A percentile compares a stretch with the other conserved stretches of the same genome.
phyloP scores from a whole-genome alignment of 2,797 vertebrate species.

The Platalea minor region DNA sequence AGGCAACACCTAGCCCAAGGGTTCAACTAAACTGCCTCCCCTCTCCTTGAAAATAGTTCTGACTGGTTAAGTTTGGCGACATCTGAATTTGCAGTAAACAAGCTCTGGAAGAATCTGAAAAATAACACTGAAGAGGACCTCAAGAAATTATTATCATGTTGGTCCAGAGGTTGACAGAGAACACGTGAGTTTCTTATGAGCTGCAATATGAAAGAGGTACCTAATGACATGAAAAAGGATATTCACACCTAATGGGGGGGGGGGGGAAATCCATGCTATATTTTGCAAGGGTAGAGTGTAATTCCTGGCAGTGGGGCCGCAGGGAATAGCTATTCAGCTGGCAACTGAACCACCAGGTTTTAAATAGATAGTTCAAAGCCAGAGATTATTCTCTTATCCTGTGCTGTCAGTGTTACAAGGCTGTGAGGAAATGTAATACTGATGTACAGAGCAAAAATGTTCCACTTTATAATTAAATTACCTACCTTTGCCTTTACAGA shows the following conservation, averaged over 20 bases:
- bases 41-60: background rate
- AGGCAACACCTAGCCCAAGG: background rate
- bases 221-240: background rate
- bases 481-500: background rate
- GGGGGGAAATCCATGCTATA: too few relatives aligned
- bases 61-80: background rate
- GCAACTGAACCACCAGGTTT: conserved; percentile 9
- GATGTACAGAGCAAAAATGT: background rate
- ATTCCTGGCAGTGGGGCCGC: background rate
- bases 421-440: background rate
- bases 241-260: background rate
- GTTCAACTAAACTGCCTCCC: background rate
- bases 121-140: background rate
- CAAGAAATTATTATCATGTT: background rate
- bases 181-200: accelerated
- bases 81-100: background rate
- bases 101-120: background rate
- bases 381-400: conserved; percentile 41
- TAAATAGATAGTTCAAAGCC: conserved; percentile 49
- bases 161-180: background rate
- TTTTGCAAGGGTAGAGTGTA: background rate
- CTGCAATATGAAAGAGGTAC: background rate
- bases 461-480: background rate
- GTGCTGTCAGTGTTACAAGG: background rate
- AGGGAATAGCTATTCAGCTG: background rate